Evolutionary conservation across 2,888 invertebrate species (phyloP).

Genomic region (Julus scandinavius): DNA sequence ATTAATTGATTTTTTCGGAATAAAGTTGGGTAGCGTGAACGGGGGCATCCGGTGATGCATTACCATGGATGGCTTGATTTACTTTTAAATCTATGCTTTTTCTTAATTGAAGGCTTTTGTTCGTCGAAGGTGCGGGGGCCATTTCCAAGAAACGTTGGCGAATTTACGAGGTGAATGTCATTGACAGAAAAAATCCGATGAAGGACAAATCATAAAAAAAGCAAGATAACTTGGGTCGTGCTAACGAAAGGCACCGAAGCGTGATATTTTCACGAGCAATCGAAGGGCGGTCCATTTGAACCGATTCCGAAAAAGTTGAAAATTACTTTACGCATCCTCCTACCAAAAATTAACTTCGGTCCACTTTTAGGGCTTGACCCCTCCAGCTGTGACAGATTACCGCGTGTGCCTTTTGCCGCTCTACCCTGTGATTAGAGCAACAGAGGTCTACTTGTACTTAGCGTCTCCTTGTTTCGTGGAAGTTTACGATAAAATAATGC

Average conservation of each 20-base stretch:
- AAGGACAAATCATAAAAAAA: slow-evolving; percentile 14
- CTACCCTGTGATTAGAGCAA: neutral
- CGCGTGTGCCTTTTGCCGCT: neutral
- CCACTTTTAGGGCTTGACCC: neutral
- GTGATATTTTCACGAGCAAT: neutral
- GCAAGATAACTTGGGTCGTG: neutral
- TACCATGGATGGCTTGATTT: neutral
- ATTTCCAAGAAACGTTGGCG: neutral
- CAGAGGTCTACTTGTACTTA: slow-evolving; percentile 7
- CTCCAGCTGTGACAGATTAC: neutral
- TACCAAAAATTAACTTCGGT: neutral
- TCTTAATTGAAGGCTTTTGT: neutral
- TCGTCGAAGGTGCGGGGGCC: neutral
- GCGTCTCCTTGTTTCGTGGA: neutral
- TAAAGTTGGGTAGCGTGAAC: neutral
- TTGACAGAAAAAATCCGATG: neutral
- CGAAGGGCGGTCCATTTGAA: slow-evolving; percentile 26
- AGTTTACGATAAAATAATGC: slow-evolving; percentile 15
- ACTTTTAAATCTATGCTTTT: neutral
- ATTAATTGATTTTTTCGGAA: no score
- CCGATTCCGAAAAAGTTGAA: no score
- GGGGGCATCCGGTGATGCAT: neutral
- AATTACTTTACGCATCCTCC: neutral
- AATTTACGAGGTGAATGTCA: neutral
- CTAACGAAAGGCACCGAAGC: neutral